Evolutionary conservation across 2,797 vertebrate genomes (phyloP).

Genomic region (Helostoma temminkii): DNA sequence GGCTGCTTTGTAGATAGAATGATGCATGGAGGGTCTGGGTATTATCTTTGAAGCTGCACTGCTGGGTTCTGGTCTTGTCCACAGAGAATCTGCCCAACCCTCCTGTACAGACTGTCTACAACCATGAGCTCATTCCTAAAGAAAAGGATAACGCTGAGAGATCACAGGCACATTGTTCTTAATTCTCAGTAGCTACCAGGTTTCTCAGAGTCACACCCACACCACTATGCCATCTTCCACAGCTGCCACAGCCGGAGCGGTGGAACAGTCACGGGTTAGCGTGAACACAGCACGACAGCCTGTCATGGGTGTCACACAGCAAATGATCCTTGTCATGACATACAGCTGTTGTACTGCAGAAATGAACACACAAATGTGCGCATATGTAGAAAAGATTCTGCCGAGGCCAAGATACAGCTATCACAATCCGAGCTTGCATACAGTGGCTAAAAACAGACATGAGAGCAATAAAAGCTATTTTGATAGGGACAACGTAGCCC

Average conservation of each 20-base stretch:
- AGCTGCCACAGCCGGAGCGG: slow-evolving; percentile 55
- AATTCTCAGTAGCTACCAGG: slow-evolving; percentile 23
- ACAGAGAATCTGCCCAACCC: slow-evolving; percentile 18
- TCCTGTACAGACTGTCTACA: slow-evolving; percentile 44
- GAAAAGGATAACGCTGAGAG: slow-evolving; percentile 38
- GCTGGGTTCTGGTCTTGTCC: slow-evolving; percentile 31
- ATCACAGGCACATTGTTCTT: slow-evolving; percentile 30
- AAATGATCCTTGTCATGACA: slow-evolving; percentile 63
- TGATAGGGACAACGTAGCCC: slow-evolving; percentile 50
- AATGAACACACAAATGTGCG: slow-evolving; percentile 15
- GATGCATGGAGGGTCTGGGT: slow-evolving; percentile 43
- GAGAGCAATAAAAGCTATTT: slow-evolving; percentile 31
- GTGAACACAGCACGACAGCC: slow-evolving; percentile 33
- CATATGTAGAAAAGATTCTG: slow-evolving; percentile 8
- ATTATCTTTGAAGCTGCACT: slow-evolving; percentile 44
- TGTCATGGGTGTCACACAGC: slow-evolving; percentile 61
- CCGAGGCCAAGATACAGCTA: slow-evolving; percentile 28
- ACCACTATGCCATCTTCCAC: slow-evolving; percentile 31
- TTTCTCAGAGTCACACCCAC: slow-evolving; percentile 33
- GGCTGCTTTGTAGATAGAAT: slow-evolving; percentile 45
- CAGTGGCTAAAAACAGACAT: slow-evolving; percentile 50
- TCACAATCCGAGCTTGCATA: neutral
- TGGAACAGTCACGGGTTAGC: slow-evolving; percentile 68
- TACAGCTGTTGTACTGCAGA: slow-evolving; percentile 59
- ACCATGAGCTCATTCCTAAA: slow-evolving; percentile 45